These are phyloP conservation scores for Venturia canescens DNA, from an alignment of 1,140 invertebrate species.

Conservation along the genomic window DNA sequence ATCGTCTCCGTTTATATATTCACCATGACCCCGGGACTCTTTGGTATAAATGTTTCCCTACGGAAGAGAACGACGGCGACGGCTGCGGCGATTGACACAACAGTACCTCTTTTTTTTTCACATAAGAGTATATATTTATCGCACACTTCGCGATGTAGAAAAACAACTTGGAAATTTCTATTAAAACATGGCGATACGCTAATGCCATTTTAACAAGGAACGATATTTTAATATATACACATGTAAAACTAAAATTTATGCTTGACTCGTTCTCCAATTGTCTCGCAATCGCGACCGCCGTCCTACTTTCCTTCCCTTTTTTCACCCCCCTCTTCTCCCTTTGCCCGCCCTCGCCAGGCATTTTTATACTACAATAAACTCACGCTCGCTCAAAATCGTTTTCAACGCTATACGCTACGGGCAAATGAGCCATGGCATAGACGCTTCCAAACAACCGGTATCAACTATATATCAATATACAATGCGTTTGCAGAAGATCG, in stretches of 20 bases:
- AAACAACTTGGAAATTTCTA: conserved; percentile 13
- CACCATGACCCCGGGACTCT: conserved; percentile 32
- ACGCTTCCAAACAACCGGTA: not conserved
- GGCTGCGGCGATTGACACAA: not conserved
- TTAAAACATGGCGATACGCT: not conserved
- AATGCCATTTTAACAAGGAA: not conserved
- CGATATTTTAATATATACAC: not conserved
- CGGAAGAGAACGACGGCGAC: not conserved
- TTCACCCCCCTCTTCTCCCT: not conserved
- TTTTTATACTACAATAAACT: not conserved
- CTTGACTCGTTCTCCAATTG: not conserved
- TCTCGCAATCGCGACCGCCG: not conserved
- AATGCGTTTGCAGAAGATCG: not conserved
- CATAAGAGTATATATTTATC: not conserved
- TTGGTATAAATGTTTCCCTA: conserved; percentile 37
- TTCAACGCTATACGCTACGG: not conserved
- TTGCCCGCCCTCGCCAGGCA: no score
- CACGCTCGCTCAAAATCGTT: not conserved
- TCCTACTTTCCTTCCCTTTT: not conserved
- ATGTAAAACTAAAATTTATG: not conserved
- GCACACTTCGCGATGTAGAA: not conserved
- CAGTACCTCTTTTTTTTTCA: not conserved
- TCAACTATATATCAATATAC: conserved; percentile 16
- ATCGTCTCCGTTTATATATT: conserved; percentile 25
- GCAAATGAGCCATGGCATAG: not conserved